Percentiles rank a stretch among this genome's conserved stretches.
Conservation (phyloP, 2,113 vertebrate species). For the Tichodroma muraria region DNA sequence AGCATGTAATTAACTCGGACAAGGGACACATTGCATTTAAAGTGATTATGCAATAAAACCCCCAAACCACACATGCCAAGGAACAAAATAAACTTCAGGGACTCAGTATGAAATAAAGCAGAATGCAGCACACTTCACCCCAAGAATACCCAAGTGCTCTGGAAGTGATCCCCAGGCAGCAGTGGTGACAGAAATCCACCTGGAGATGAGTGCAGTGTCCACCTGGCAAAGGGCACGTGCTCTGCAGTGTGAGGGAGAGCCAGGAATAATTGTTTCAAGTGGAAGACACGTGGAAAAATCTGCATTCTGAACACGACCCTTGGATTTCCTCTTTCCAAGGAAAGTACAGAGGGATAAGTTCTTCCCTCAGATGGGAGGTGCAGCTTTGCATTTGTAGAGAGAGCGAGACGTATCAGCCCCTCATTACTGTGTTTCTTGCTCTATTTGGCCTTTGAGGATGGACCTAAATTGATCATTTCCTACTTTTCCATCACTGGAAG, state of each 20-base stretch:
- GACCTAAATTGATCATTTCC: not conserved
- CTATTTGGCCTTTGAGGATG: not conserved
- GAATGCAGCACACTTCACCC: not conserved
- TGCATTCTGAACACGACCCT: not conserved
- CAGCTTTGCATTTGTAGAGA: not conserved
- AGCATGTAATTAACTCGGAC: constrained; percentile 27
- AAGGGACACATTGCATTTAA: constrained; percentile 7
- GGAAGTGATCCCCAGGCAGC: not conserved
- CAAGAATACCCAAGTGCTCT: not conserved
- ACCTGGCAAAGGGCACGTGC: not conserved
- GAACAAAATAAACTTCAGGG: not conserved
- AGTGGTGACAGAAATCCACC: not conserved
- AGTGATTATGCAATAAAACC: not conserved
- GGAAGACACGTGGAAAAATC: not conserved
- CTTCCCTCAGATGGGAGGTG: not conserved
- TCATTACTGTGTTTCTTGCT: not conserved
- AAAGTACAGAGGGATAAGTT: not conserved
- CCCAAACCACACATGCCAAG: not conserved
- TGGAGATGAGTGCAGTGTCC: not conserved
- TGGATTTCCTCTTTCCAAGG: not conserved
- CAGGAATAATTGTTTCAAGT: not conserved
- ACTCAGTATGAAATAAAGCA: not conserved
- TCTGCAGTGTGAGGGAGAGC: not conserved
- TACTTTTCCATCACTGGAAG: not conserved
- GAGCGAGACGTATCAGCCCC: not conserved